Percentiles rank a stretch among this genome's conserved stretches.
phyloP scores from a whole-genome alignment of 2,113 vertebrate genomes.

The Octodon degus region DNA sequence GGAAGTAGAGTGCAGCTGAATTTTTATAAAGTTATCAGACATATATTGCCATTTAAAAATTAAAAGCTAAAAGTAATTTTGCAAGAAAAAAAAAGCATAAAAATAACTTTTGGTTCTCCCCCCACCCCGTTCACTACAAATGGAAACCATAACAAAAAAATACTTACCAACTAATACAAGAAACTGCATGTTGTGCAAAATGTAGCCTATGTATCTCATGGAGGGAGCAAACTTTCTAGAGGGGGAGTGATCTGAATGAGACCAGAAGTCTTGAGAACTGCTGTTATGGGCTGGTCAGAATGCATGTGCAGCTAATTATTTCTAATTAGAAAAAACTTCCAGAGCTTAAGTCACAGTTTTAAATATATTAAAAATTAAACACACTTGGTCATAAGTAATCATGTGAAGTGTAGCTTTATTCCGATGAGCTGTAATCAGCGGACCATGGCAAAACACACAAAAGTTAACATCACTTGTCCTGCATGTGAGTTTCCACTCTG shows the following conservation, averaged over 20 bases:
- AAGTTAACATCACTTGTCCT: slow-evolving; percentile 49
- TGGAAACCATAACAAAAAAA: neutral
- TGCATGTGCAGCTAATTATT: slow-evolving; percentile 70
- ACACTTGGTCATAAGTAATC: slow-evolving; percentile 75
- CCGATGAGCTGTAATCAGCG: slow-evolving; percentile 77
- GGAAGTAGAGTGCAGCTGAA: neutral
- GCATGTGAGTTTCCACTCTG: slow-evolving; percentile 22
- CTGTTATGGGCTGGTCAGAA: slow-evolving; percentile 55
- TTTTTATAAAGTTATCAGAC: neutral
- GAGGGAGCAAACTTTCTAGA: neutral
- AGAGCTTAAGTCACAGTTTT: slow-evolving; percentile 51
- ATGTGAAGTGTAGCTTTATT: slow-evolving; percentile 71
- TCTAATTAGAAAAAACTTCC: slow-evolving; percentile 74
- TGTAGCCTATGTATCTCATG: neutral
- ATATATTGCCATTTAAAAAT: neutral
- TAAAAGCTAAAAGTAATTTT: neutral
- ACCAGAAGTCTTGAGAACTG: slow-evolving; percentile 34
- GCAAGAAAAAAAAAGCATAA: neutral
- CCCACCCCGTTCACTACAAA: neutral
- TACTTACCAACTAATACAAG: neutral
- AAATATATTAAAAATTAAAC: slow-evolving; percentile 79
- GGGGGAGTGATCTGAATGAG: neutral
- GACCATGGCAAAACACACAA: slow-evolving; percentile 26
- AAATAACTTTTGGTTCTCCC: neutral
- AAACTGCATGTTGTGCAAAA: neutral